These are phyloP conservation scores for Pangasianodon gigas DNA, from an alignment of 2,113 vertebrate genomes.

Conservation along the genomic window DNA sequence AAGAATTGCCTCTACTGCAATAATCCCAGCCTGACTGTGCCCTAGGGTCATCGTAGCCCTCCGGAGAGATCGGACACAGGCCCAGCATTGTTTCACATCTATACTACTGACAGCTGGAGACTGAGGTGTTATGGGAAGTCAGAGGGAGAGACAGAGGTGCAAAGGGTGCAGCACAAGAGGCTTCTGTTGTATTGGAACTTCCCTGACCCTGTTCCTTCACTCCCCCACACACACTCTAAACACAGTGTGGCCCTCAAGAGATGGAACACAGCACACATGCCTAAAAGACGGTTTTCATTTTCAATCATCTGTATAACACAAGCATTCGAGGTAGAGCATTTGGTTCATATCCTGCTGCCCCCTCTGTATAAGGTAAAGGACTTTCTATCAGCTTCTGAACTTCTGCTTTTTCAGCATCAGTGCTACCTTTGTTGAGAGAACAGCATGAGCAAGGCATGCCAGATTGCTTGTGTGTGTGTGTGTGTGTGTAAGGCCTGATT, in stretches of 20 bases:
- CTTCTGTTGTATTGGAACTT: conserved; percentile 50
- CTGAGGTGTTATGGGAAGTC: conserved; percentile 19
- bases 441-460: conserved; percentile 42
- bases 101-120: conserved; percentile 22
- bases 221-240: conserved; percentile 42
- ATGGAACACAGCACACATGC: conserved; percentile 40
- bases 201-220: conserved; percentile 36
- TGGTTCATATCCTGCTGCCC: background rate
- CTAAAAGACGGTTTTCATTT: conserved; percentile 48
- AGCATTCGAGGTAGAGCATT: background rate
- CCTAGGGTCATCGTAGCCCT: conserved; percentile 19
- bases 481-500: conserved; percentile 6
- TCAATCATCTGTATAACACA: conserved; percentile 53
- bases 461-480: conserved; percentile 30
- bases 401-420: conserved; percentile 47
- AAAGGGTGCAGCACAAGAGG: conserved; percentile 41
- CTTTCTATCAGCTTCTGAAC: conserved; percentile 30
- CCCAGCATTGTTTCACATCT: conserved; percentile 39
- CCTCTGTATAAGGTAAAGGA: conserved; percentile 4
- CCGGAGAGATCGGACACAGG: conserved; percentile 27
- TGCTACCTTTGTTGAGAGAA: conserved; percentile 53
- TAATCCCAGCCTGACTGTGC: conserved; percentile 7
- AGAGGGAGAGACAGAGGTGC: conserved; percentile 33
- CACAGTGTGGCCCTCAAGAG: conserved; percentile 24
- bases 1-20: background rate